A percentile compares a stretch with the other conserved stretches of the same genome.
Evolutionary conservation across 1,140 invertebrate species (phyloP).

Genomic region (Tribolium madens): DNA sequence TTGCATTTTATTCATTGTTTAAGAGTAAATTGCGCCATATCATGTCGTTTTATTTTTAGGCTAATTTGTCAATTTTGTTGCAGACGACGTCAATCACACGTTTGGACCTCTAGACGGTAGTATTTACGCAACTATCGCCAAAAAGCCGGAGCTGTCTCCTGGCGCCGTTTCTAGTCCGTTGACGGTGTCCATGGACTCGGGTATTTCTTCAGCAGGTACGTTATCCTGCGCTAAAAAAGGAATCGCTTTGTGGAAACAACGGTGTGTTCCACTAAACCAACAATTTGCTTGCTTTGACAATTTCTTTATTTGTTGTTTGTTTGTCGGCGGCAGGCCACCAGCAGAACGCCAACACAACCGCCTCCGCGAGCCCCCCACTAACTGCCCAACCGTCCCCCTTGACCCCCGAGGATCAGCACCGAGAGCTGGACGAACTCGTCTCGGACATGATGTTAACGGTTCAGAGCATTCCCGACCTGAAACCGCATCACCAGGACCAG

Average conservation of each 20-base stretch:
- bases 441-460: constrained; percentile 86
- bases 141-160: constrained; percentile 67
- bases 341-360: constrained; percentile 65
- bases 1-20: background rate
- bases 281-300: too few species aligned
- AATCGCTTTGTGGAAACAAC: too few species aligned
- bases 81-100: constrained; percentile 72
- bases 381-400: constrained; percentile 64
- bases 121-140: constrained; percentile 85
- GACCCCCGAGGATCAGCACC: constrained; percentile 67
- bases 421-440: constrained; percentile 79
- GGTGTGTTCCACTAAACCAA: too few species aligned
- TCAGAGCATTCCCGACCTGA: constrained; percentile 78
- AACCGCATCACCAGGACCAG: constrained; percentile 63
- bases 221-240: too few species aligned
- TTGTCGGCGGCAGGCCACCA: constrained; percentile 61
- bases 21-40: too few species aligned
- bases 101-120: constrained; percentile 89
- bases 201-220: constrained; percentile 78
- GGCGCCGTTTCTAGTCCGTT: constrained; percentile 74
- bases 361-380: constrained; percentile 63
- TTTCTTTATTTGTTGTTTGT: constrained; percentile 2
- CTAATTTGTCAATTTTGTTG: constrained; percentile 48
- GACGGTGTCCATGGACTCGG: constrained; percentile 87
- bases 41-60: too few species aligned